Conservation (phyloP, 2,797 vertebrate species). For the Gallinago nigripennis region DNA sequence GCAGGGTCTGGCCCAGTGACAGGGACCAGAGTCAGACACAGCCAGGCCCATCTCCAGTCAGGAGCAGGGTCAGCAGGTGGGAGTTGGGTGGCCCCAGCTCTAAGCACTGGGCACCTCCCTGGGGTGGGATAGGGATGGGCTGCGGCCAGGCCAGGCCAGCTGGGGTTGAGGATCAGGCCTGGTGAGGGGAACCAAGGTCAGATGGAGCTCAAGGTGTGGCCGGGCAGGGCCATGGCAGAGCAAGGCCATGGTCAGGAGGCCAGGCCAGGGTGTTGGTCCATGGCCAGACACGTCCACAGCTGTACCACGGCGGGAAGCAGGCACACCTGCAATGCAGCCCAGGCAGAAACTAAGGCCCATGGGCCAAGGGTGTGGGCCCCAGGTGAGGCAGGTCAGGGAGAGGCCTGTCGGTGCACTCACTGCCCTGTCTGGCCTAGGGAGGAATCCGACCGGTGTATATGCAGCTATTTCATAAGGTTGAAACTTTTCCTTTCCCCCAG, state of each 20-base stretch:
- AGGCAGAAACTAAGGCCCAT: not conserved
- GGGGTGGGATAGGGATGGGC: not conserved
- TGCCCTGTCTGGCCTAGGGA: not conserved
- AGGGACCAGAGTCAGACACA: not conserved
- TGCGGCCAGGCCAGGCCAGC: not conserved
- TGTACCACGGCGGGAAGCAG: not conserved
- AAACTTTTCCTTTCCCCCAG: not conserved
- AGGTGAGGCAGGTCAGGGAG: not conserved
- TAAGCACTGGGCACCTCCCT: not conserved
- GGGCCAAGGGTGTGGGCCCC: not conserved
- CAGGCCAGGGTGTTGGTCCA: not conserved
- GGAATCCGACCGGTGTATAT: not conserved
- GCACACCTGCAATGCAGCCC: not conserved
- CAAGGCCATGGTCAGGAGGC: not conserved
- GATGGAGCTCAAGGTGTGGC: not conserved
- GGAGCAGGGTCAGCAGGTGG: accelerated
- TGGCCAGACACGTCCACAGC: not conserved
- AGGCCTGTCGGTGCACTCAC: not conserved
- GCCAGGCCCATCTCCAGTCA: not conserved
- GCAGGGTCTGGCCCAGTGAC: not conserved
- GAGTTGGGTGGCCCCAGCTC: not conserved
- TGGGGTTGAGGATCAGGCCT: not conserved
- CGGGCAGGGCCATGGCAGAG: not conserved
- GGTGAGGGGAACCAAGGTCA: not conserved
- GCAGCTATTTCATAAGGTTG: not conserved